These are phyloP conservation scores for Incurvaria masculella DNA, from an alignment of 2,888 invertebrate genomes.

Conservation along the genomic window DNA sequence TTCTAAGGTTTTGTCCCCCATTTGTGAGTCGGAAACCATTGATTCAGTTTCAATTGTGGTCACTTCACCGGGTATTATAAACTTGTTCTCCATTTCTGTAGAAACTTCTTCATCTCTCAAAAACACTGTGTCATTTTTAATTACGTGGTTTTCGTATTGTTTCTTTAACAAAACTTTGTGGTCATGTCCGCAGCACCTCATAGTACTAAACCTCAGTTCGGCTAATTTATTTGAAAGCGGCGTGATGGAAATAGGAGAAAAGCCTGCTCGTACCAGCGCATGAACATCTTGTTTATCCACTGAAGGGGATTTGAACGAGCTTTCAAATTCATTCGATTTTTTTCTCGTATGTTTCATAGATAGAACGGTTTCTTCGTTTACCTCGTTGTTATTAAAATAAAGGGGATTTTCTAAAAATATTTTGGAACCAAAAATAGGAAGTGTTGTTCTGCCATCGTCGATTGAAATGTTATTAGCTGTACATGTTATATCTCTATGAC, in stretches of 20 bases:
- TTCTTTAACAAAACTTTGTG: constrained; percentile 28
- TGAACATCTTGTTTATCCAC: constrained; percentile 44
- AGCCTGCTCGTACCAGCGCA: constrained; percentile 40
- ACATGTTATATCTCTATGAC: constrained; percentile 39
- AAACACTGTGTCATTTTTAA: constrained; percentile 48
- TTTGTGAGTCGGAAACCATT: constrained; percentile 49
- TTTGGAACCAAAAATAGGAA: constrained; percentile 49
- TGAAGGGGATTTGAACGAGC: constrained; percentile 44
- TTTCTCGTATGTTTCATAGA: constrained; percentile 44
- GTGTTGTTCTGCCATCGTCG: constrained; percentile 36
- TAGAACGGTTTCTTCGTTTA: constrained; percentile 31
- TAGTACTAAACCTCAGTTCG: constrained; percentile 54
- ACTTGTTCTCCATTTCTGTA: constrained; percentile 51
- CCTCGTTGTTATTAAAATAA: constrained; percentile 45
- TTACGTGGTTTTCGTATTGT: constrained; percentile 29
- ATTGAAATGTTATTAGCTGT: constrained; percentile 21
- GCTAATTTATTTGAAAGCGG: constrained; percentile 60
- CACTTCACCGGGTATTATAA: constrained; percentile 38
- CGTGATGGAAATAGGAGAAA: constrained; percentile 52
- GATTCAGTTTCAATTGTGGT: constrained; percentile 35
- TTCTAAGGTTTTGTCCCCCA: constrained; percentile 54
- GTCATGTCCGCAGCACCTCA: constrained; percentile 23
- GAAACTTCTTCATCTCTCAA: constrained; percentile 46
- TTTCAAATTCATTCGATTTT: constrained; percentile 47
- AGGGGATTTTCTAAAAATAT: constrained; percentile 49